Evolutionary conservation across 2,797 vertebrate genomes (phyloP), one percentile per base, ranked within the genome.

Genomic region (Takifugu rubripes): DNA sequence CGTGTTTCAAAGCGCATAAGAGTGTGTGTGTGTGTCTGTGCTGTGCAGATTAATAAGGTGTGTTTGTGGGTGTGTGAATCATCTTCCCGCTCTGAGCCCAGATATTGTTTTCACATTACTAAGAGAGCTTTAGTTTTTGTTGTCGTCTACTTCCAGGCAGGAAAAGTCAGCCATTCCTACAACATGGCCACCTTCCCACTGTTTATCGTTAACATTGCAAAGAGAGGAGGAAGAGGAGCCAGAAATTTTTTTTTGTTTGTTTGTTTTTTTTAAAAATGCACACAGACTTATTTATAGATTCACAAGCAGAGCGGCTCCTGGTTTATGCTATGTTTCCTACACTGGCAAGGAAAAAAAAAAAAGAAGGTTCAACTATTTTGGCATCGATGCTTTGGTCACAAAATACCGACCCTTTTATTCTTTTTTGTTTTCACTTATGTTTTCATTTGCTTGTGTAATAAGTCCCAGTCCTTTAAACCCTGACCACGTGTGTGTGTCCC

Each of bases 361-460:
- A 88, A 87, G 84, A 89, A 93, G 90, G 88, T 92, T 92, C 83
- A 92, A 94, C 92, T 93, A 93, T 95, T 96, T 99, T 99, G 96
- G 97, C 95, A 96, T 98, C 93, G 93, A 95, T 96, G 92, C 97
- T 99, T 98, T 98, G 96, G 97, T 99, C 94, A 95, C 93, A 95
- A 93, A 95, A 96, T 96, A 95, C 93, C 93, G 92, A 97, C 93
- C 91, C 85, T 83, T 87, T 86, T 86, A 82, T 84, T 87, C 73
- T 78, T 86, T 93, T 92, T 88, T 88, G 74, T 91, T 92, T 78
- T 93, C 84, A 90, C 87, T 92, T 82, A 79, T 68, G 66, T 78
- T 84, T 82, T 84, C 49, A 48, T 82, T 79, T 85, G 78, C 81
- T 84, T 74, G 82, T 87, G 77, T 79, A 83, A 75, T 81, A 84